Evolutionary conservation across 2,888 invertebrate genomes (phyloP), one percentile per base, ranked within the genome.

Genomic region (Lypha dubia): DNA sequence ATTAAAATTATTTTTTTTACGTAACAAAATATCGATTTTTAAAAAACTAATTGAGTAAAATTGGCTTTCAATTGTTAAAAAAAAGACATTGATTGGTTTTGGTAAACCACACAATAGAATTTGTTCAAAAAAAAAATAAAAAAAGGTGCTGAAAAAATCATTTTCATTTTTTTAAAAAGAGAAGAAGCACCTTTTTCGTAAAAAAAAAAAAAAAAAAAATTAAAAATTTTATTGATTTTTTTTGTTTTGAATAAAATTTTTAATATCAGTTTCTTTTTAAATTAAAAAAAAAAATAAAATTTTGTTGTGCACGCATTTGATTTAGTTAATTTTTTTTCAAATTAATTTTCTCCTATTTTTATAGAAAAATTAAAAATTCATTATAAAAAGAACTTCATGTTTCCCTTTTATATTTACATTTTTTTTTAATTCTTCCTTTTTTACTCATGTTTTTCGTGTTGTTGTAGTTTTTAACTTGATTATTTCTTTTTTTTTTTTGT

Each of bases 281-380:
- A 77, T 77, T 77, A 79, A 86, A 44, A 77, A 70, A 84, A 85
- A 68, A 79, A 86, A 44, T 75, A 70, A 84, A 85, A 68, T 89
- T 90, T 90, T 90, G 90, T 91, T 91, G 91, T 91, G 91, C 91
- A 91, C 91, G 91, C 91, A 91, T 90, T 91, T 89, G 88, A 87
- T 87, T 87, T 88, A 87, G 83, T 86, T 86, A 67, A 71, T 44
- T 79, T 60, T 73, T 58, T 46, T 44, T 41, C 4, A 28, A 35
- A 67, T 68, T 46, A 38, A 24, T 79, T 74, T 74, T 70, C 22
- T 62, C 38, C 46, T 76, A 32, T 51, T 58, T 65, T 67, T 35
- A 67, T 67, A 24, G 24, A 58, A 76, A 76, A 67, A n/a, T 44
- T 35, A 65, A 8, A 51, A 68, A 49, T 49, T 60, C 28, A 35